phyloP scores from a whole-genome alignment of 2,888 invertebrate species.

The Eremobia ochroleuca region DNA sequence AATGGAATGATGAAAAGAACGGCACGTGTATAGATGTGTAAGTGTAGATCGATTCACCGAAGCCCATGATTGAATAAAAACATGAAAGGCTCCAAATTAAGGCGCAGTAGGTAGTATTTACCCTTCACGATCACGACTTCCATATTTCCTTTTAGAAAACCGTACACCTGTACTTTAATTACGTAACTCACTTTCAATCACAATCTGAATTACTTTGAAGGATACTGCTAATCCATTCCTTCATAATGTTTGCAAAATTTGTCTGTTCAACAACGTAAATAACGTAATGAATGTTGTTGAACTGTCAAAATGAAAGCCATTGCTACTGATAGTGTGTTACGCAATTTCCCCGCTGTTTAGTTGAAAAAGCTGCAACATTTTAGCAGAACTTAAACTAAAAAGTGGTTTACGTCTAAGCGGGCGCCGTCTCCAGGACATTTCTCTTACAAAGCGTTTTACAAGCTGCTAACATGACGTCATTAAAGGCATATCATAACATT shows the following conservation, averaged over 20 bases:
- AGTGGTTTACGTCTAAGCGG: conserved; percentile 8
- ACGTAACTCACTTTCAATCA: not conserved
- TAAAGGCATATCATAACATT: conserved; percentile 7
- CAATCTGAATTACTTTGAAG: too few relatives aligned
- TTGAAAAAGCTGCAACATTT: not conserved
- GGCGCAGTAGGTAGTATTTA: not conserved
- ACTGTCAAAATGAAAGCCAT: not conserved
- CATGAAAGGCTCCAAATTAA: not conserved
- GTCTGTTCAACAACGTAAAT: not conserved
- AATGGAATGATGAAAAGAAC: conserved; percentile 11
- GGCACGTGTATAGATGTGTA: not conserved
- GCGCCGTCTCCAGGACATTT: conserved; percentile 18
- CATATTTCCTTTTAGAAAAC: conserved; percentile 6
- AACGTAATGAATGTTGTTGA: not conserved
- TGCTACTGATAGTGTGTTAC: not conserved
- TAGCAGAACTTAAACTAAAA: conserved; percentile 15
- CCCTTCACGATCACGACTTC: too few relatives aligned
- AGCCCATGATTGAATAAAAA: not conserved
- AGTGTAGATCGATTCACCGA: not conserved
- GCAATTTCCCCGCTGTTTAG: not conserved
- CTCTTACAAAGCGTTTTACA: conserved; percentile 28
- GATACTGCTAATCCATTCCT: too few relatives aligned
- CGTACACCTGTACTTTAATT: not conserved
- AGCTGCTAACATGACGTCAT: conserved; percentile 27
- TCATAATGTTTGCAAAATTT: not conserved